Percentiles rank a stretch among this genome's conserved stretches.
phyloP scores from a whole-genome alignment of 2,888 invertebrate genomes.

The Drosophila infuscata region DNA sequence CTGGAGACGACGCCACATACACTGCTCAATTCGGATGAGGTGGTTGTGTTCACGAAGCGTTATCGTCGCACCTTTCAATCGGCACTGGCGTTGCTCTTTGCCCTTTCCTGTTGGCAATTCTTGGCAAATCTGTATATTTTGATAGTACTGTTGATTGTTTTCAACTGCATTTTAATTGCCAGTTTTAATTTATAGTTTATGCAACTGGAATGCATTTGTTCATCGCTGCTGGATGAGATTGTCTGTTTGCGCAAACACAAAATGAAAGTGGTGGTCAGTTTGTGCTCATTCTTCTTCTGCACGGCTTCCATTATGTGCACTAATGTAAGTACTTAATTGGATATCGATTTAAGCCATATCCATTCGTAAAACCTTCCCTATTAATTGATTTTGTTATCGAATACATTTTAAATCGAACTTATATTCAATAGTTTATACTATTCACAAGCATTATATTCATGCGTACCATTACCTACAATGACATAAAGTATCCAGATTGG shows the following conservation, averaged over 20 bases:
- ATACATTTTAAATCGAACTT: too few species aligned
- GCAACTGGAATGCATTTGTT: constrained; percentile 91
- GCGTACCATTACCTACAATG: constrained; percentile 86
- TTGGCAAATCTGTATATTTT: neutral
- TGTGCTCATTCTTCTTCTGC: constrained; percentile 88
- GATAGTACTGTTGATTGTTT: neutral
- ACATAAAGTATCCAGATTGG: constrained; percentile 87
- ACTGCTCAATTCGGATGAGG: constrained; percentile 86
- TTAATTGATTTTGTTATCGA: neutral
- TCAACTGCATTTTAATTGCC: neutral
- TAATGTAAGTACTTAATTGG: constrained; percentile 86
- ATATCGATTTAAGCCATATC: neutral
- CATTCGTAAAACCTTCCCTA: constrained; percentile 9
- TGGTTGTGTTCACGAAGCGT: constrained; percentile 91
- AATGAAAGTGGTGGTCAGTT: constrained; percentile 87
- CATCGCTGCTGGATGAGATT: constrained; percentile 91
- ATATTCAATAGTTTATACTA: constrained; percentile 85
- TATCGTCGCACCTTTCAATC: constrained; percentile 97
- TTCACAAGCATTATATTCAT: constrained; percentile 87
- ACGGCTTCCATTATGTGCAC: constrained; percentile 90
- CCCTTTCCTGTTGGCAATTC: constrained; percentile 84
- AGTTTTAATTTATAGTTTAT: constrained; percentile 89
- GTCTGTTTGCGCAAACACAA: constrained; percentile 87
- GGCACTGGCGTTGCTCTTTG: constrained; percentile 91
- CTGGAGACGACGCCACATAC: constrained; percentile 82